Evolutionary conservation across 2,797 vertebrate genomes (phyloP).

Genomic region (Notolepis coatsorum): DNA sequence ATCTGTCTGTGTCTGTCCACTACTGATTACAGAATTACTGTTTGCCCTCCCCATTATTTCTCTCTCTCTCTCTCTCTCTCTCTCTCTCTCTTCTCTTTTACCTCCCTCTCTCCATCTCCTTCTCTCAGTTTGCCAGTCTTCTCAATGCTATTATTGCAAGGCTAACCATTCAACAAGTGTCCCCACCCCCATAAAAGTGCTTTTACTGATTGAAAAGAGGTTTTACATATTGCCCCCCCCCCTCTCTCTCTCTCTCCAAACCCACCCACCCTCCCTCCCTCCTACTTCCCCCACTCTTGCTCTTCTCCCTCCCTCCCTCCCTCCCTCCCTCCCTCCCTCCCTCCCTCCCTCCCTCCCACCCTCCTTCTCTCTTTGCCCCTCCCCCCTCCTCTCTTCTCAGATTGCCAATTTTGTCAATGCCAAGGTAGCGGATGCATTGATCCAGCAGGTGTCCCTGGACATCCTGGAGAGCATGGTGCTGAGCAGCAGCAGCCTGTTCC

Average conservation of each 20-base stretch:
- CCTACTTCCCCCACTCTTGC: not conserved
- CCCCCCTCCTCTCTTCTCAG: constrained; percentile 60
- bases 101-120: too few species aligned
- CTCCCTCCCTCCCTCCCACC: not conserved
- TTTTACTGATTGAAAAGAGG: too few species aligned
- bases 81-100: too few species aligned
- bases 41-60: not conserved
- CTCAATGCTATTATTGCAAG: too few species aligned
- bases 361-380: not conserved
- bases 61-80: not conserved
- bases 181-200: too few species aligned
- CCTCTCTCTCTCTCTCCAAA: not conserved
- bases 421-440: constrained; percentile 84
- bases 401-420: constrained; percentile 90
- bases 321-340: not conserved
- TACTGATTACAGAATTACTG: too few species aligned
- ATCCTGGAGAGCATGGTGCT: constrained; percentile 96
- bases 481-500: constrained; percentile 87
- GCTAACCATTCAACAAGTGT: too few species aligned
- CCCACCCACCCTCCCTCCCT: not conserved
- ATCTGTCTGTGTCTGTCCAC: not conserved
- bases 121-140: too few species aligned
- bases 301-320: not conserved
- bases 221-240: too few species aligned
- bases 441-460: constrained; percentile 92